phyloP scores from a whole-genome alignment of 2,888 invertebrate genomes.

The Luffia ferchaultella region DNA sequence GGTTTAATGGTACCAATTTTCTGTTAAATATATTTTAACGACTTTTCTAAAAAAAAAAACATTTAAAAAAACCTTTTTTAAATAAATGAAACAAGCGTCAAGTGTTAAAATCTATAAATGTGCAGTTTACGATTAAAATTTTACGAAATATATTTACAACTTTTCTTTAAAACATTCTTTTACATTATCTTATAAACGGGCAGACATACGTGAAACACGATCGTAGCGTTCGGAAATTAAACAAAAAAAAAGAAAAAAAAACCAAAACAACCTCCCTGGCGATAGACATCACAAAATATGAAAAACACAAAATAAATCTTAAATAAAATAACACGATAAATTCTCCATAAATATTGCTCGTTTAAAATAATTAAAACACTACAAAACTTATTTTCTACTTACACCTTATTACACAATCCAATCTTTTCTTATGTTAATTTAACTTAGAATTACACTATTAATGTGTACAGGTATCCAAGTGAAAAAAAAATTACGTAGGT shows the following conservation, averaged over 20 bases:
- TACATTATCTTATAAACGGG: too few species aligned
- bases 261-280: background rate
- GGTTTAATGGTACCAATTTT: too few species aligned
- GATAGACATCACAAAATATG: background rate
- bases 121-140: too few species aligned
- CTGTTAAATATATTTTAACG: too few species aligned
- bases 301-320: slow-evolving; percentile 1
- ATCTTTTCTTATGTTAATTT: background rate
- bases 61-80: too few species aligned
- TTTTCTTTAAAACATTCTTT: too few species aligned
- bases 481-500: background rate
- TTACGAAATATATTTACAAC: too few species aligned
- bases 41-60: too few species aligned
- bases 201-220: too few species aligned
- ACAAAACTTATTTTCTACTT: background rate
- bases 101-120: too few species aligned
- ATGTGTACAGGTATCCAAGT: background rate
- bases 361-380: background rate
- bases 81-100: too few species aligned
- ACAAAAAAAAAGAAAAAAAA: background rate
- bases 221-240: too few species aligned
- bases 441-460: background rate
- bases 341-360: background rate
- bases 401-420: background rate
- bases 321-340: background rate